A percentile compares a stretch with the other conserved stretches of the same genome.
Evolutionary conservation across 1,140 invertebrate species (phyloP).

Genomic region (Physella acuta): DNA sequence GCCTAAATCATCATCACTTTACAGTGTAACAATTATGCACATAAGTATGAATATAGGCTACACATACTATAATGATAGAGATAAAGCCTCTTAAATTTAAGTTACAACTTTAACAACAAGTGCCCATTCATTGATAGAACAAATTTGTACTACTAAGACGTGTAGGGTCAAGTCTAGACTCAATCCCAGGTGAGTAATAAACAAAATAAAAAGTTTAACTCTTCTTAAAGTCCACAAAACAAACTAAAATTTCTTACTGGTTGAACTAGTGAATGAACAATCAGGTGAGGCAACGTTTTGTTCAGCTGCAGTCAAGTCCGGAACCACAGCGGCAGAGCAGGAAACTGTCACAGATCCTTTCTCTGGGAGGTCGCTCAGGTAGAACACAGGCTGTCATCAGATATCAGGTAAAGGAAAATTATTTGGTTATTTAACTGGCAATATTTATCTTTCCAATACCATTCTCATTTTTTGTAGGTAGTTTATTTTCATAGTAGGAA

Average conservation of each 20-base stretch:
- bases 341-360: background rate
- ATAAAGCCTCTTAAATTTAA: background rate
- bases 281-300: background rate
- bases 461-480: background rate
- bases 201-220: background rate
- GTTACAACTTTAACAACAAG: background rate
- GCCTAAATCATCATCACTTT: too few relatives aligned
- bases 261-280: background rate
- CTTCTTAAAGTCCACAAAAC: background rate
- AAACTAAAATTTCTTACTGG: background rate
- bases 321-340: background rate
- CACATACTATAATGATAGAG: background rate
- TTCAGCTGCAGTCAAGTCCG: background rate
- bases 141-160: background rate
- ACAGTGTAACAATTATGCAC: too few relatives aligned
- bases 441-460: background rate
- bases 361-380: background rate
- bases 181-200: too few relatives aligned
- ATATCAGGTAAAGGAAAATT: background rate
- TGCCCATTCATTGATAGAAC: background rate
- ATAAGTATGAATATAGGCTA: background rate
- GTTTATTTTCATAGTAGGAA: background rate
- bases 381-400: background rate
- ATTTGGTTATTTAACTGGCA: background rate
- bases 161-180: too few relatives aligned